Percentiles rank a stretch among this genome's conserved stretches.
phyloP scores from a whole-genome alignment of 2,113 vertebrate species.

The Sprattus sprattus region DNA sequence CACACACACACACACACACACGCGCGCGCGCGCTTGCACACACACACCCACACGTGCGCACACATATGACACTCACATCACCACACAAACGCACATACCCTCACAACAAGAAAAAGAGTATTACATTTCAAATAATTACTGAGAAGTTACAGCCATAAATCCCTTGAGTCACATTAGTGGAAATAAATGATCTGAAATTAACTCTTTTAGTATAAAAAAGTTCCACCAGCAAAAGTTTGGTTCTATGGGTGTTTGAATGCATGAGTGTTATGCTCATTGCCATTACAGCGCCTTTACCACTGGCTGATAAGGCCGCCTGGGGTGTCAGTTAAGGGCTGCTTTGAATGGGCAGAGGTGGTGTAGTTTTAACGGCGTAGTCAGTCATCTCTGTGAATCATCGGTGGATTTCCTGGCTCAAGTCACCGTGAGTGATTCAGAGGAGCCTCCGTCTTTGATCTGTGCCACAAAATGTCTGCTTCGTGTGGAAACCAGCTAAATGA shows the following conservation, averaged over 20 bases:
- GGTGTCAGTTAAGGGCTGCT: background rate
- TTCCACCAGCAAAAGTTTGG: background rate
- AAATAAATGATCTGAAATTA: background rate
- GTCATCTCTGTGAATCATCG: conserved; percentile 60
- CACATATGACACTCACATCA: background rate
- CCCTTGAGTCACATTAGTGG: background rate
- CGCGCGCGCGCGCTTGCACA: conserved; percentile 31
- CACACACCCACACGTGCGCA: background rate
- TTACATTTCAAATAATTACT: background rate
- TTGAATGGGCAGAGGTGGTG: conserved; percentile 24
- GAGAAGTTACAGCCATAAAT: background rate
- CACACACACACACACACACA: conserved; percentile 10
- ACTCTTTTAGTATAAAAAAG: background rate
- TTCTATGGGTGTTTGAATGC: background rate
- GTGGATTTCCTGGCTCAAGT: conserved; percentile 59
- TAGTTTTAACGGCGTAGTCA: conserved; percentile 49
- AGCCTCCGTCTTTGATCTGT: conserved; percentile 30
- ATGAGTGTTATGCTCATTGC: background rate
- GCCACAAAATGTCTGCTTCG: conserved; percentile 18
- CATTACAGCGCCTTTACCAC: background rate
- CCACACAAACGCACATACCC: background rate
- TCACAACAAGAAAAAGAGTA: background rate
- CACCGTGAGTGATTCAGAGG: conserved; percentile 56
- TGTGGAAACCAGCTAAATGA: background rate
- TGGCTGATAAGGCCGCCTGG: background rate